Percentiles rank a stretch among this genome's conserved stretches.
Conservation (phyloP, 1,140 invertebrate species). For the Drosophila sproati region DNA sequence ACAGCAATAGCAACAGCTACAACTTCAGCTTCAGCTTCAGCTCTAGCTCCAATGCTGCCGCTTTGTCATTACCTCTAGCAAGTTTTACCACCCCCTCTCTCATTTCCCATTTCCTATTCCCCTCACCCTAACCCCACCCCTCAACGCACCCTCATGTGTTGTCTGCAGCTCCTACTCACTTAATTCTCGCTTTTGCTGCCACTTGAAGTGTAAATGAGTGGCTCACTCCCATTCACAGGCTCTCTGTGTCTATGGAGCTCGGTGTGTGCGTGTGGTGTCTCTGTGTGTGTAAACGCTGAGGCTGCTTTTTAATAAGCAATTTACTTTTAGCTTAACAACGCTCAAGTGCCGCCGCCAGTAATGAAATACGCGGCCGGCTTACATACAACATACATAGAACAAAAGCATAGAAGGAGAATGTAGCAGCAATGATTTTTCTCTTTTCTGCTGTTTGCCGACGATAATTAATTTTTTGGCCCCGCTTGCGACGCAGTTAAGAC, state of each 20-base stretch:
- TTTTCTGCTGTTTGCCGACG: constrained; percentile 62
- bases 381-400: constrained; percentile 10
- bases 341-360: constrained; percentile 61
- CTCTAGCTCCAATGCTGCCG: constrained; percentile 17
- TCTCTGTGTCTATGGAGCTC: constrained; percentile 9
- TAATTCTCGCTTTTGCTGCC: constrained; percentile 60
- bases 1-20: constrained; percentile 12
- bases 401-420: background rate
- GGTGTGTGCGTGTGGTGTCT: constrained; percentile 26
- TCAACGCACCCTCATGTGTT: constrained; percentile 35
- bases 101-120: too few relatives aligned
- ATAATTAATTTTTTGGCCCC: constrained; percentile 75
- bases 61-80: constrained; percentile 64
- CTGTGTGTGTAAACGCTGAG: constrained; percentile 36
- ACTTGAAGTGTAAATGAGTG: constrained; percentile 79
- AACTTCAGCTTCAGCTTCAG: background rate
- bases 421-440: constrained; percentile 51
- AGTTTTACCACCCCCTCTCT: too few relatives aligned
- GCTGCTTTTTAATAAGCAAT: constrained; percentile 81
- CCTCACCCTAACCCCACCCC: too few relatives aligned
- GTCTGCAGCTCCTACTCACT: constrained; percentile 58
- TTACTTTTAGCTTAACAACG: constrained; percentile 79
- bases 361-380: constrained; percentile 71
- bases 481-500: constrained; percentile 54
- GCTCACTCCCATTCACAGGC: constrained; percentile 31